Evolutionary conservation across 2,797 vertebrate species (phyloP).

Genomic region (Lacerta viridis): DNA sequence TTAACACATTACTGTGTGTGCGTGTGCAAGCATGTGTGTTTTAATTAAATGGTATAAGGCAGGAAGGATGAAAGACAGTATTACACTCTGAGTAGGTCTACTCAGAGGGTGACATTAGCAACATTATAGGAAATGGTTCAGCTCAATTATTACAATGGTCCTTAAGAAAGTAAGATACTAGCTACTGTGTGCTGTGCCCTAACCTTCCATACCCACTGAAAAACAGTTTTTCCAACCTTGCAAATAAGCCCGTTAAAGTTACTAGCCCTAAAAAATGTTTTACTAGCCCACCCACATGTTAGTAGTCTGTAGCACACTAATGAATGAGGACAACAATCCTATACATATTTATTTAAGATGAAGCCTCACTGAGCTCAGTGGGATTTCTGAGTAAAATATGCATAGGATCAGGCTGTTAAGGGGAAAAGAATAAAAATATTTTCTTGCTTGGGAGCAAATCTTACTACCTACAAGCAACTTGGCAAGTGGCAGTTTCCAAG

Average conservation of each 20-base stretch:
- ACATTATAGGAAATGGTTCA: background rate
- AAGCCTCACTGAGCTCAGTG: background rate
- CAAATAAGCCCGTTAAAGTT: background rate
- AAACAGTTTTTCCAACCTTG: background rate
- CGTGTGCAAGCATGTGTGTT: background rate
- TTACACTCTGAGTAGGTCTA: background rate
- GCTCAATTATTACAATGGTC: background rate
- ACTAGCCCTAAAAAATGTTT: background rate
- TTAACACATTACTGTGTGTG: background rate
- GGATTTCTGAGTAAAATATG: background rate
- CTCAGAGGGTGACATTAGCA: background rate
- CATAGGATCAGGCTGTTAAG: background rate
- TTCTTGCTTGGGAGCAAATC: background rate
- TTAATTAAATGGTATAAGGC: background rate
- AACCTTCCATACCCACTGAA: background rate
- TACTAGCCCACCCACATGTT: background rate
- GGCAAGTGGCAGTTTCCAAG: background rate
- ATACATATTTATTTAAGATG: background rate
- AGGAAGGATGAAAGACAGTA: background rate
- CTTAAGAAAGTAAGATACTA: background rate
- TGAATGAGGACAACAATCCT: background rate
- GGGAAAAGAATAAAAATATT: background rate
- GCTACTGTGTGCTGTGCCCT: background rate
- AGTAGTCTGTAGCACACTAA: background rate
- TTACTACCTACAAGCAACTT: background rate